Base-by-base conservation (phyloP, 2,113 vertebrate species). In the Amblyopsis rosae region DNA sequence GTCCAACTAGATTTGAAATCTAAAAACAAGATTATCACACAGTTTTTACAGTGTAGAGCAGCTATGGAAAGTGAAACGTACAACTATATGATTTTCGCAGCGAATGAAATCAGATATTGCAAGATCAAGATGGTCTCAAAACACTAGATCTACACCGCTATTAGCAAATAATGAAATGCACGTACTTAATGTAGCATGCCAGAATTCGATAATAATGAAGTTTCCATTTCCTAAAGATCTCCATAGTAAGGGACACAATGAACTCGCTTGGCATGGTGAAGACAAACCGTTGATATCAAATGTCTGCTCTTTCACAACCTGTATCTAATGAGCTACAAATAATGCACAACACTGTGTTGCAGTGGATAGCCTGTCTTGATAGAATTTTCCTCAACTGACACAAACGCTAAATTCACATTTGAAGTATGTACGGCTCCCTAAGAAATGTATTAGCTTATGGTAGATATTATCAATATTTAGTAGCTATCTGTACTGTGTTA, bases 301-400 rank as follows among this genome's bases (percentile, higher is more conserved):
- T 69, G 56, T 72, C 53, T 59, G 46, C 33, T 58, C 26, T 49
- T 62, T 65, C 65, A 8, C 55, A 57, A 17, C 55, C 19, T 26
- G 16, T 19, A 1, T 57, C 55, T 26, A 19, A 19, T 26, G 11
- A 10, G 16, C 8, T 57, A 19, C 26, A 13, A 54, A 54, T 19
- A 55, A 57, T 19, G 17, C 17, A 26, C 26, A 26, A 26, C 26
- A 57, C 11, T 19, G n/a, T 54, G 51, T 57, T 9, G 13, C 16
- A 15, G 16, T 10, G 19, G 17, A 57, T 57, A 54, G 15, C 51
- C 9, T 57, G 17, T 3, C 1, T 8, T n/a, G 11, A 26, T 11
- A 26, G 56, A 56, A 62, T 69, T 11, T 49, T 12, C 12, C 26
- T 7, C 0, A 50, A 59, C 46, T 11, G 48, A 63, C 12, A 12